Conservation (phyloP, 2,797 vertebrate species). For the Coccyzus lansbergi region DNA sequence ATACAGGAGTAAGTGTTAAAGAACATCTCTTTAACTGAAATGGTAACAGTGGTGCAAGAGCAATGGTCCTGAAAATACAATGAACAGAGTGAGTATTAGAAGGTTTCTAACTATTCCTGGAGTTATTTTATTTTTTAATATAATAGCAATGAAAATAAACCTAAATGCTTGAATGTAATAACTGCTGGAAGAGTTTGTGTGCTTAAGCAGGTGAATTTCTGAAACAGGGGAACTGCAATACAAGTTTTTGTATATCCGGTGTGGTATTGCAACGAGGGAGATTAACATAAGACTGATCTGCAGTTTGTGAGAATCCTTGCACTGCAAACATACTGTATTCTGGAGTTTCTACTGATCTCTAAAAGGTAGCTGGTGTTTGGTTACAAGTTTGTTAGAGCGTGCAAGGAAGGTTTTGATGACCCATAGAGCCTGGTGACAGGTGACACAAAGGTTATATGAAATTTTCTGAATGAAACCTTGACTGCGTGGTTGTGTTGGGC, state of each 20-base stretch:
- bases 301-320: not conserved
- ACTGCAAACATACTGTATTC: not conserved
- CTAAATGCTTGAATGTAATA: not conserved
- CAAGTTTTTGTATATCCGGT: not conserved
- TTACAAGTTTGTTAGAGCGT: not conserved
- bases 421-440: not conserved
- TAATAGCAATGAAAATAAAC: not conserved
- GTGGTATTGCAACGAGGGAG: not conserved
- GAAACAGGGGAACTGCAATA: not conserved
- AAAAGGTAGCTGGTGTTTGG: not conserved
- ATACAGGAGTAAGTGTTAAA: not conserved
- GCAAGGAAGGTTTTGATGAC: not conserved
- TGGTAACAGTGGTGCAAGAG: not conserved
- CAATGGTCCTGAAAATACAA: not conserved
- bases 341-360: not conserved
- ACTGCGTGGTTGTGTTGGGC: not conserved
- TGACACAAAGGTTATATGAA: not conserved
- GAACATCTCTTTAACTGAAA: not conserved
- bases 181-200: not conserved
- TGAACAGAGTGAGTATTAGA: not conserved
- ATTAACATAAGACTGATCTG: not conserved
- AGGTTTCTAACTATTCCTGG: not conserved
- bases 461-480: not conserved
- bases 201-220: not conserved
- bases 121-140: not conserved